Evolutionary conservation across 1,140 invertebrate species (phyloP), one percentile per base, ranked within the genome.

Genomic region (Pissodes strobi): DNA sequence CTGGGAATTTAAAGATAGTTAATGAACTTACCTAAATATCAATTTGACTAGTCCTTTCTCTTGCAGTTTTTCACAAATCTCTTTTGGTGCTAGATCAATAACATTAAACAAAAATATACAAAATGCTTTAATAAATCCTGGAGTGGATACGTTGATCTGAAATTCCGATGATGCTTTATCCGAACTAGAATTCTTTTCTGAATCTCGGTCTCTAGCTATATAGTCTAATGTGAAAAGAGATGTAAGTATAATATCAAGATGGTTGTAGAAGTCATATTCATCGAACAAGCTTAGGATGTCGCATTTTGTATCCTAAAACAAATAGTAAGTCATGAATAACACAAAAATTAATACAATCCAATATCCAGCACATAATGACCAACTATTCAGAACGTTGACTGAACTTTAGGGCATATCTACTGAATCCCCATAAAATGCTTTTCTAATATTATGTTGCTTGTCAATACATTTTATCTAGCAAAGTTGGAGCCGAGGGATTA

Each of bases 21-120:
- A n/a, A n/a, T n/a, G n/a, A 30, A 15, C 21, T n/a, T 64, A 71
- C 71, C 66, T 65, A 25, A 71, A 71, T 38, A 74, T 62, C 27
- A 68, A 27, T 48, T 66, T 72, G 3, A 71, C 56, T 17, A 74
- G 39, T 18, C 71, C 71, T 38, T 39, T 43, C 23, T 72, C 66
- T 34, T 74, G 68, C 4, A 74, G 22, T 13, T 53, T 52, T 25
- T 22, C 23, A 56, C 22, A 46, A 21, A 70, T 43, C 0, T 71
- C 67, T 0, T 58, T 41, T n/a, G 79, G 73, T 25, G 77, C 75
- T 15, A 82, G 58, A n/a, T 72, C 64, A 51, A 83, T 69, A 13
- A 83, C 66, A 69, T 81, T 82, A 66, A 76, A 76, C 8, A 84
- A 56, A 48, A 83, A 75, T 23, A 62, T 74, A 61, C 80, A 79